Evolutionary conservation across 2,888 invertebrate species (phyloP), one percentile per base, ranked within the genome.

Genomic region (Acrobasis consociella): DNA sequence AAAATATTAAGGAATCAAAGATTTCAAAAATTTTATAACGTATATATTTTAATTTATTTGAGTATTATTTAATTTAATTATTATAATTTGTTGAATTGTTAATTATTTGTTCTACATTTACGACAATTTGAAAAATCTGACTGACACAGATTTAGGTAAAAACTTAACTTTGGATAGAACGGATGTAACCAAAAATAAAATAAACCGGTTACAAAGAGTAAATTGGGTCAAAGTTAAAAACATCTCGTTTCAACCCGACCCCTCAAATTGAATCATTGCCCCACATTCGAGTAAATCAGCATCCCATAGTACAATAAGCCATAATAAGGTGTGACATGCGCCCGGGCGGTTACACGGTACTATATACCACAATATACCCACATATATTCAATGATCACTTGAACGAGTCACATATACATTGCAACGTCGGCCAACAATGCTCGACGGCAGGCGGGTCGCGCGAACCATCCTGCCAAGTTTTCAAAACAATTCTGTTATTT

Each of bases 401-500:
- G 80, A 81, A 81, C 77, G 71, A 78, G 80, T 81, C 81, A 80
- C 78, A 78, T 73, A 78, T 77, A 80, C 77, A 81, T 82, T 82
- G 80, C 77, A 78, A 75, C 80, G 76, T 70, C 77, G 71, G 80
- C 84, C 80, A 86, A 86, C 86, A 87, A 86, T 86, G 86, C 80
- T 77, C 77, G 73, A 70, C 77, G 70, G 75, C 78, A 74, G 76
- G 74, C 78, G 74, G 76, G 78, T 78, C 81, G 81, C 79, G 77
- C 78, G 73, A 67, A 68, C 75, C 76, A 74, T 69, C 56, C 73
- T 80, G 76, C 72, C 70, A 78, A 83, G 88, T 89, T 91, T 90
- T 89, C 87, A 90, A 86, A 91, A 91, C 90, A 90, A 83, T 80
- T 69, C 72, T 90, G 91, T 91, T 90, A 80, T 85, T 85, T 81